Base-by-base conservation (phyloP, 2,797 vertebrate species). In the Centropyge bicolor region DNA sequence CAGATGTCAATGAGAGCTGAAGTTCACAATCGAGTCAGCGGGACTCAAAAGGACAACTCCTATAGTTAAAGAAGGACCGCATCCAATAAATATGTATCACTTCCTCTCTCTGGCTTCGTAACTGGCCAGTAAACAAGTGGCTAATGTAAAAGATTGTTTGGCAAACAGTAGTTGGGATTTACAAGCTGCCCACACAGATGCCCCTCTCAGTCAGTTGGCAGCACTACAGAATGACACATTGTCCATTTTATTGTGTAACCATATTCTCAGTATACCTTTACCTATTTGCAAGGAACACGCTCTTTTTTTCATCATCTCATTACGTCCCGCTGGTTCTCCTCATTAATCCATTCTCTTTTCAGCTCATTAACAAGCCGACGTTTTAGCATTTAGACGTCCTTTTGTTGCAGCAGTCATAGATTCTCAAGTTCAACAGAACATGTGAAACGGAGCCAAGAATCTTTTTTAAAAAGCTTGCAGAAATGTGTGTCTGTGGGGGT, bases 161-260 rank as follows among this genome's bases (percentile, higher is more conserved):
- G 89, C 90, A 93, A 92, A 90, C 82, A 83, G 77, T 81, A 61
- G 86, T 90, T 90, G 79, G 89, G 91, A 94, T 94, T 94, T 91
- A 91, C 91, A 90, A 88, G 86, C 92, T 93, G 88, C 93, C 94
- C 92, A 94, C 94, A 88, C 93, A 93, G 89, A 93, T 90, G 91
- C 90, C 86, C 88, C 88, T 91, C 87, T 89, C 89, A 89, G 89
- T 89, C 90, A 91, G 85, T 93, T 95, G 94, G 92, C 92, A 91
- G 86, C 78, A 61, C 83, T 82, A 69, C 86, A 90, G 83, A 88
- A 89, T 89, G 90, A 93, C 93, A 93, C 89, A 90, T 86, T 89
- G 78, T 90, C 88, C 89, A 76, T 92, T 81, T 83, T 81, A 90
- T 92, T 91, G 74, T 87, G 76, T 80, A 87, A 89, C 88, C 43